Base-by-base conservation (phyloP, 2,113 vertebrate species). In the Zosterops pallidus region DNA sequence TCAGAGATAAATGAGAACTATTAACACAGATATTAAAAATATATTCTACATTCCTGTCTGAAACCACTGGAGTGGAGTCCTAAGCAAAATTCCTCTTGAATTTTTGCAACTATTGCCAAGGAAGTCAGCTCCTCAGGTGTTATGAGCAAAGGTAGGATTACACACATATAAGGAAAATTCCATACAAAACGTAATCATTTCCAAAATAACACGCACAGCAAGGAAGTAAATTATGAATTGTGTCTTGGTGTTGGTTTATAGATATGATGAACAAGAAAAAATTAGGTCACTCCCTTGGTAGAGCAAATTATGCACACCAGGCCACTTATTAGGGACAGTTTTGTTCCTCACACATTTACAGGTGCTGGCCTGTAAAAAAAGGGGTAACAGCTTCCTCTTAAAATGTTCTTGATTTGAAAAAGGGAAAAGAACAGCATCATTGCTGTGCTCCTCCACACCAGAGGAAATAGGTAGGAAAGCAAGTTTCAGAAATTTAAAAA, bases 361-460 rank as follows among this genome's bases (percentile, higher is more conserved):
- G 47, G 14, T 49, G 20, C 68, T 53, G 53, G 33, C 5, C 39
- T 64, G 15, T 24, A 72, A 71, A 64, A 64, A 81, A 63, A 47
- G 4, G 4, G 5, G 7, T 12, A 50, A 39, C 5, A 2, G 12
- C 24, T 60, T 64, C 65, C n/a, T 74, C 17, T 37, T 24, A 53
- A 89, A 70, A 35, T 12, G 3, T 47, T 86, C 26, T 33, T 47
- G 3, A 64, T 53, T 81, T 39, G 8, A 49, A 55, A 65, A 67
- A 29, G 11, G 5, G 3, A 23, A 56, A 72, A 31, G 8, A 60
- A 2, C 2, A 16, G 1, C 14, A 2, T 50, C 68, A n/a, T 4
- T 75, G n/a, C 24, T 86, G 8, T 80, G 23, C 18, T 76, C 9
- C 3, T 3, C 18, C 44, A 35, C 16, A 56, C 18, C 24, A 52